Conservation (phyloP, 2,888 invertebrate species). For the Lampropteryx suffumata region DNA sequence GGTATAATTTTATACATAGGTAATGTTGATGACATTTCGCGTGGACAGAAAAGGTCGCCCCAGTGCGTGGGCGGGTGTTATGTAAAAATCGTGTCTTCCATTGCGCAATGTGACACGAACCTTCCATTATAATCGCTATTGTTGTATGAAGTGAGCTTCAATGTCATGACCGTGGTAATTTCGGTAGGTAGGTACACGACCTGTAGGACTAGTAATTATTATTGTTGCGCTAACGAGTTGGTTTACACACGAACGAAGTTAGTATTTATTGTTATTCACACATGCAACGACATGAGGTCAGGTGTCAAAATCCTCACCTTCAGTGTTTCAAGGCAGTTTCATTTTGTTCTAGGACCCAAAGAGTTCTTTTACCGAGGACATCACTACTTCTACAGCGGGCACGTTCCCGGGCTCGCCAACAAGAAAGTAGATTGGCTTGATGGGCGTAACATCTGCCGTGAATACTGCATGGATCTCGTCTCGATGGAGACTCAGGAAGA, state of each 20-base stretch:
- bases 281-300: slow-evolving; percentile 42
- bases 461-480: slow-evolving; percentile 96
- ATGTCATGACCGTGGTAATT: slow-evolving; percentile 70
- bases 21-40: slow-evolving; percentile 38
- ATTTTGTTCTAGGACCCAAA: slow-evolving; percentile 87
- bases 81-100: slow-evolving; percentile 46
- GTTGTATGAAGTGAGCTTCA: slow-evolving; percentile 55
- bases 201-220: slow-evolving; percentile 43
- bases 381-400: slow-evolving; percentile 94
- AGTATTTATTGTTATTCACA: slow-evolving; percentile 38
- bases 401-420: slow-evolving; percentile 89
- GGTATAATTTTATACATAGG: slow-evolving; percentile 23
- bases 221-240: slow-evolving; percentile 37
- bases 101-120: slow-evolving; percentile 45
- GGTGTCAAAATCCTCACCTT: slow-evolving; percentile 30
- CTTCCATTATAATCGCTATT: slow-evolving; percentile 51
- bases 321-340: slow-evolving; percentile 24
- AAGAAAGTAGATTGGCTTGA: slow-evolving; percentile 95
- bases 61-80: slow-evolving; percentile 46
- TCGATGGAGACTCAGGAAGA: slow-evolving; percentile 95
- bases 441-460: slow-evolving; percentile 94
- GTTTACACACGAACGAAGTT: slow-evolving; percentile 27
- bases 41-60: slow-evolving; percentile 50
- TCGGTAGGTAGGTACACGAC: slow-evolving; percentile 59
- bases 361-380: slow-evolving; percentile 94